Evolutionary conservation across 2,113 vertebrate species (phyloP).

Genomic region (Odontophorus gujanensis): DNA sequence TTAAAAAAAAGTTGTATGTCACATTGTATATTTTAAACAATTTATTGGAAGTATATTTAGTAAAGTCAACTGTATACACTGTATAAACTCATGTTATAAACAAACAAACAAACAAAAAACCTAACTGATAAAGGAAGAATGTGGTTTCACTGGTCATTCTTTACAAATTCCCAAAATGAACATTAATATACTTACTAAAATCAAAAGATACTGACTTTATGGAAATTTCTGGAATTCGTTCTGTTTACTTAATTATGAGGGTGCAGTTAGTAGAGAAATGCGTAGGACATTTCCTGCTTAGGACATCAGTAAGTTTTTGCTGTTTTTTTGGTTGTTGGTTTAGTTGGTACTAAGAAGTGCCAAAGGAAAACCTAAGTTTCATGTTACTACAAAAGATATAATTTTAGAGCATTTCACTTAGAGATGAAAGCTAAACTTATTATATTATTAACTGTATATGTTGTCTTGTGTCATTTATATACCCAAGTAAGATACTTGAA

Average conservation of each 20-base stretch:
- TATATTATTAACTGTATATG: neutral
- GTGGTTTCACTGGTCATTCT: neutral
- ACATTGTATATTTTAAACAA: neutral
- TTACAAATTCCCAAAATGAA: neutral
- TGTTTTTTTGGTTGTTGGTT: too few species aligned
- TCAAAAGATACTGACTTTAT: neutral
- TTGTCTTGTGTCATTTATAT: neutral
- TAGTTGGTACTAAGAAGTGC: neutral
- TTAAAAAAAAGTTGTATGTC: neutral
- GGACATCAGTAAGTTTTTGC: neutral
- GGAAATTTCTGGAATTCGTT: neutral
- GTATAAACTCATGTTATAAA: neutral
- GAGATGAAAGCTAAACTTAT: neutral
- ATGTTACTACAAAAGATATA: neutral
- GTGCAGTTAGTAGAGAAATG: neutral
- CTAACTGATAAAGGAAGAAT: neutral
- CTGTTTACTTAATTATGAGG: neutral
- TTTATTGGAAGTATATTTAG: neutral
- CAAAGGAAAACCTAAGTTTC: neutral
- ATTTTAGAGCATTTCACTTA: neutral
- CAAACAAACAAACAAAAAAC: neutral
- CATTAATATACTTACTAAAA: neutral
- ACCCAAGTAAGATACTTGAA: neutral
- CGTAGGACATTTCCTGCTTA: neutral
- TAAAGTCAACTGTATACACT: neutral